Percentiles rank a stretch among this genome's conserved stretches.
These are phyloP conservation scores for Drosophila putrida DNA, from an alignment of 2,888 invertebrate species.

Conservation along the genomic window DNA sequence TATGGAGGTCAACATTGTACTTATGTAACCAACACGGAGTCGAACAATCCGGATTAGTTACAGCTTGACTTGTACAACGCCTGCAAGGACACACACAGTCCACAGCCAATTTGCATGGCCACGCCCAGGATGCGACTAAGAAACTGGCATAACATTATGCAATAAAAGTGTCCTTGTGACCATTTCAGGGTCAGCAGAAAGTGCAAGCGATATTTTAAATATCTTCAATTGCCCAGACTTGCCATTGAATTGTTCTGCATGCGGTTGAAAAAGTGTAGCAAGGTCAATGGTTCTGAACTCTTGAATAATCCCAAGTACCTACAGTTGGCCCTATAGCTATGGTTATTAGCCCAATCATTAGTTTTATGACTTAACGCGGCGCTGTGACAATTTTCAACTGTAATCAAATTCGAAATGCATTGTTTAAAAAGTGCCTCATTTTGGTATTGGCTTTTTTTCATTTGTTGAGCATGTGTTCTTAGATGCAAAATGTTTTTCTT, in stretches of 20 bases:
- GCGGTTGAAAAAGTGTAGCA: conserved; percentile 71
- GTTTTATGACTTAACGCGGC: conserved; percentile 58
- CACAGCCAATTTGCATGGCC: conserved; percentile 36
- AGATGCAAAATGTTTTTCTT: neutral
- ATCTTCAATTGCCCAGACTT: too few relatives aligned
- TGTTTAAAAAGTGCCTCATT: conserved; percentile 16
- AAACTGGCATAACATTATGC: conserved; percentile 66
- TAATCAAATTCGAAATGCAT: conserved; percentile 40
- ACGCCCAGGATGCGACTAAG: conserved; percentile 20
- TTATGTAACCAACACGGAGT: conserved; percentile 60
- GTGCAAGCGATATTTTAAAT: conserved; percentile 66
- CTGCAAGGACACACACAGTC: conserved; percentile 49
- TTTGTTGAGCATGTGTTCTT: conserved; percentile 52
- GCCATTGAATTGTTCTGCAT: conserved; percentile 20
- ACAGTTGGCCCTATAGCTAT: conserved; percentile 3
- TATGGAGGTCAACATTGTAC: conserved; percentile 39
- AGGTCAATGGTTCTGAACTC: conserved; percentile 52
- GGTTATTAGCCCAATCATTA: conserved; percentile 64
- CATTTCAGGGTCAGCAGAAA: conserved; percentile 64
- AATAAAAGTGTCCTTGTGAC: conserved; percentile 37
- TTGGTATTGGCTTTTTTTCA: conserved; percentile 22
- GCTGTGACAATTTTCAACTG: conserved; percentile 37
- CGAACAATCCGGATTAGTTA: conserved; percentile 57
- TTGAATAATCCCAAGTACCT: conserved; percentile 24
- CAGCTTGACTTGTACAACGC: conserved; percentile 51